phyloP scores from a whole-genome alignment of 1,140 invertebrate species.

The Metaphire vulgaris region DNA sequence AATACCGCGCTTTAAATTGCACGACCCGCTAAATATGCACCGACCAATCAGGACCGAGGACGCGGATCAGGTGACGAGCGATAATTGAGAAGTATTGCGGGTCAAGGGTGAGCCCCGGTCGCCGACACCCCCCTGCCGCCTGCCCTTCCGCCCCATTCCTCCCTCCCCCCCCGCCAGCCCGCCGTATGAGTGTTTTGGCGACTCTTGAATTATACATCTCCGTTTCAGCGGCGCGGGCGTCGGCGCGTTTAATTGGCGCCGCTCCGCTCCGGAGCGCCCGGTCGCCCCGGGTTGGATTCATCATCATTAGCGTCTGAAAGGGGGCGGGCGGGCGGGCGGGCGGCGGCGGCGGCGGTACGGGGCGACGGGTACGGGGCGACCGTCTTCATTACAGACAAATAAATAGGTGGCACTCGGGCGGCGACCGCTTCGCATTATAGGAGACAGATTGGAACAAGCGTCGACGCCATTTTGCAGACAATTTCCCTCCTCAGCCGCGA shows the following conservation, averaged over 20 bases:
- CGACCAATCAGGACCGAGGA: no score
- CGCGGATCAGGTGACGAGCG: neutral
- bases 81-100: neutral
- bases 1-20: no score
- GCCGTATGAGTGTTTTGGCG: neutral
- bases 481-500: no score
- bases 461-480: no score
- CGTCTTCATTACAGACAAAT: slow-evolving; percentile 2
- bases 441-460: neutral
- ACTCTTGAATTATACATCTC: neutral
- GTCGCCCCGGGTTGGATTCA: neutral
- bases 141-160: no score
- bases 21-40: no score
- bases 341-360: no score
- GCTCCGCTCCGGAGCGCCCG: neutral
- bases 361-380: neutral
- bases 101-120: neutral
- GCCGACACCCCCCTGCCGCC: no score
- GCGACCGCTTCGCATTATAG: slow-evolving; percentile 1
- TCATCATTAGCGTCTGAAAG: no score
- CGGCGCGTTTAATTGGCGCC: neutral
- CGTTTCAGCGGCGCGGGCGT: neutral
- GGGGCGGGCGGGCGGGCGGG: no score
- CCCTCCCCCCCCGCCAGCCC: no score
- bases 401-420: neutral